Evolutionary conservation across 2,113 vertebrate genomes (phyloP).

Genomic region (Tricholaema leucomelas): DNA sequence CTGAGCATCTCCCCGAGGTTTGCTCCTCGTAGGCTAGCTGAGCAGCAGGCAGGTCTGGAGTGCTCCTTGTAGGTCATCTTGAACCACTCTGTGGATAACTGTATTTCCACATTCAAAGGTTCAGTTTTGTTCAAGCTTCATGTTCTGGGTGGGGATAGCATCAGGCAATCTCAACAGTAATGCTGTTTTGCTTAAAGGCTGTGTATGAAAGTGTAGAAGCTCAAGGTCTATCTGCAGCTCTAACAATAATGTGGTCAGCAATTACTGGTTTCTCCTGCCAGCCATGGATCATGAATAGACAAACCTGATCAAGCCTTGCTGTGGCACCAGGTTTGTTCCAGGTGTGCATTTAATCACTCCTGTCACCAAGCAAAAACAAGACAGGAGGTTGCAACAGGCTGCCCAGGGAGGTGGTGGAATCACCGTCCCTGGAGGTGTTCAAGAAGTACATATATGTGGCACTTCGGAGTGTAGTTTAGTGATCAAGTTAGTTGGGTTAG

Average conservation of each 20-base stretch:
- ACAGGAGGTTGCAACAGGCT: not conserved
- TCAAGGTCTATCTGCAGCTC: not conserved
- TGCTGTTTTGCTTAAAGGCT: not conserved
- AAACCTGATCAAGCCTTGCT: not conserved
- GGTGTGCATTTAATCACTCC: not conserved
- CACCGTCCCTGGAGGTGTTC: too few relatives aligned
- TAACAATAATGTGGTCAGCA: not conserved
- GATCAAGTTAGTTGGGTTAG: too few relatives aligned
- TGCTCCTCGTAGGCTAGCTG: not conserved
- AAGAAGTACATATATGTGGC: too few relatives aligned
- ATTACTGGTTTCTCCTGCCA: not conserved
- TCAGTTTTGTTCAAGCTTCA: not conserved
- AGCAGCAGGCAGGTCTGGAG: not conserved
- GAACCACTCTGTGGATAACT: not conserved
- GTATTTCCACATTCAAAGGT: not conserved
- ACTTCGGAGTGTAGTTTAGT: too few relatives aligned
- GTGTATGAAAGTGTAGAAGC: not conserved
- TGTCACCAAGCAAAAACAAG: not conserved
- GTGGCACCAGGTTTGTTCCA: rapidly evolving
- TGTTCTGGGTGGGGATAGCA: not conserved
- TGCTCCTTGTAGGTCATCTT: not conserved
- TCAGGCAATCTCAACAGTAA: not conserved
- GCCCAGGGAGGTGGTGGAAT: too few relatives aligned
- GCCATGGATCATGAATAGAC: not conserved
- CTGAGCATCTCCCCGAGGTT: rapidly evolving